A percentile compares a stretch with the other conserved stretches of the same genome.
phyloP scores from a whole-genome alignment of 2,888 invertebrate genomes.

The Agrochola macilenta region DNA sequence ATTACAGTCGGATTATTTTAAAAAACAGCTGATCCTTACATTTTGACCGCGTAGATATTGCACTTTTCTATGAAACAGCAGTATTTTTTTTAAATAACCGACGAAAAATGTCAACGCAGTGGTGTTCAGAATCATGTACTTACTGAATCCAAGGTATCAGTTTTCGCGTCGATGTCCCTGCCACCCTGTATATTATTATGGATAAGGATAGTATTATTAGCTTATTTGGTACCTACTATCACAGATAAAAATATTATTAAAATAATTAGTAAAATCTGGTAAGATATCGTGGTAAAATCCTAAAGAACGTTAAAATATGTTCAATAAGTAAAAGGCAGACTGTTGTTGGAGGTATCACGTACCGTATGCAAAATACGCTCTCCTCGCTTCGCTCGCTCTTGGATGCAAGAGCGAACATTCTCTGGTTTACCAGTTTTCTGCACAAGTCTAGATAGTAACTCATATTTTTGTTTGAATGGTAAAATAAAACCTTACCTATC shows the following conservation, averaged over 20 bases:
- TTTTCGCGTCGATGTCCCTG: no score
- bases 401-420: neutral
- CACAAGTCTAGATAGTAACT: neutral
- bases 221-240: conserved; percentile 15
- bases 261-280: neutral
- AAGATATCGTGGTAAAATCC: neutral
- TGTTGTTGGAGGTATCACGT: neutral
- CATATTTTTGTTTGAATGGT: neutral
- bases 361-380: neutral
- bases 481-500: neutral
- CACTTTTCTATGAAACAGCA: no score
- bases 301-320: neutral
- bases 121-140: no score
- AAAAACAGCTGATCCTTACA: no score
- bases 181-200: no score
- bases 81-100: no score
- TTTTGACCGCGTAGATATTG: no score
- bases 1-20: no score
- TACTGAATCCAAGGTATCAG: no score
- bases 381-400: neutral
- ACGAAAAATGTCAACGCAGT: no score
- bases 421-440: neutral
- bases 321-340: neutral
- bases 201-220: neutral
- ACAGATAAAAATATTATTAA: conserved; percentile 19